Evolutionary conservation across 2,113 vertebrate species (phyloP).

Genomic region (Sarotherodon lohbergeri): DNA sequence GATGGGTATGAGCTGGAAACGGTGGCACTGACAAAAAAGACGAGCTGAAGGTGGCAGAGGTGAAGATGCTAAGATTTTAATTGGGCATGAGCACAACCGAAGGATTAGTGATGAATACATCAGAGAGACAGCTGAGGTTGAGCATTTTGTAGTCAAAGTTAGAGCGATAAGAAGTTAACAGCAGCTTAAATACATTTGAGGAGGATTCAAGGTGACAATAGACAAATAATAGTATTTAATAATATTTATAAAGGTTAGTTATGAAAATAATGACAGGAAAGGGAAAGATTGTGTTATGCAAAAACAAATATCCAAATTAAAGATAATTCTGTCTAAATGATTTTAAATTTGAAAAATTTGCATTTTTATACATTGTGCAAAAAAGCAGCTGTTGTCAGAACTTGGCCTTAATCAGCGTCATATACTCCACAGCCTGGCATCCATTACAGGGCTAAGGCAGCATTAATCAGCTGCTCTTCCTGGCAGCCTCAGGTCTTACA

Average conservation of each 20-base stretch:
- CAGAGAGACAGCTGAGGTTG: fast-evolving
- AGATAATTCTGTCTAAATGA: not conserved
- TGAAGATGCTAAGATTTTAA: not conserved
- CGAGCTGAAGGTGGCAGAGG: fast-evolving
- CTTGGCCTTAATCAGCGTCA: fast-evolving
- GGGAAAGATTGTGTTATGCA: not conserved
- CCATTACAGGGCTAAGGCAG: not conserved
- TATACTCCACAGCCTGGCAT: not conserved
- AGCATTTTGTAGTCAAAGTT: fast-evolving
- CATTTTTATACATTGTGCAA: not conserved
- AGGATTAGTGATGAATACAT: not conserved
- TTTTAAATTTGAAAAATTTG: not conserved
- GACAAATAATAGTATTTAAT: not conserved
- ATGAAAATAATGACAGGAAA: not conserved
- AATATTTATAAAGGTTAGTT: not conserved
- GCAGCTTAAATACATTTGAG: not conserved
- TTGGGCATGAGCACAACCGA: fast-evolving
- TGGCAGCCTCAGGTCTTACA: not conserved
- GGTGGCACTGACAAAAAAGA: not conserved
- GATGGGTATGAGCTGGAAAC: not conserved
- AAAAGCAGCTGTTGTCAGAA: not conserved
- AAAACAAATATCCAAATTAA: not conserved
- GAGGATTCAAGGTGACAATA: not conserved
- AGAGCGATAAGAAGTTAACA: not conserved
- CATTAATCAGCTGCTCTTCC: not conserved